A percentile compares a stretch with the other conserved stretches of the same genome.
Conservation (phyloP, 64 coral and sea anemone genomes). For the Stylophora pistillata region DNA sequence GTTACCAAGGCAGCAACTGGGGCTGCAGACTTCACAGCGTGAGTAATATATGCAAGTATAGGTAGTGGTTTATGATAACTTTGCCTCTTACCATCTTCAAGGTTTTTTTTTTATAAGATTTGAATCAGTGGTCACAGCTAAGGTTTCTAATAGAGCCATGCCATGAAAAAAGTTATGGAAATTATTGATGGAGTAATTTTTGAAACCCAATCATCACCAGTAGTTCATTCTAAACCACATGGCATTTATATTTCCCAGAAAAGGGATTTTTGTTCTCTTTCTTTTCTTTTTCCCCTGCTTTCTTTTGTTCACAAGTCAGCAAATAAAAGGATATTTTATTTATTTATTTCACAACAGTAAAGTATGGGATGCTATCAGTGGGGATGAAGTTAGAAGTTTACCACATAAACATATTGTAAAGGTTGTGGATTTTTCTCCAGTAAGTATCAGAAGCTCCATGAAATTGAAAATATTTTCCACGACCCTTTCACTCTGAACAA, state of each 20-base stretch:
- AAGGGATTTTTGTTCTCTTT: not conserved
- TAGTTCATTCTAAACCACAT: too few relatives aligned
- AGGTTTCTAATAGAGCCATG: too few relatives aligned
- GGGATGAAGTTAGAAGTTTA: conserved; percentile 79
- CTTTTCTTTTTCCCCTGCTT: not conserved
- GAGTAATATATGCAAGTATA: conserved; percentile 7
- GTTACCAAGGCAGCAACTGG: conserved; percentile 86
- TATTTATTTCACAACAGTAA: conserved; percentile 54
- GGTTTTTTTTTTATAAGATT: too few relatives aligned
- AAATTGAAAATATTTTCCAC: too few relatives aligned
- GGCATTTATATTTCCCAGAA: too few relatives aligned
- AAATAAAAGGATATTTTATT: not conserved
- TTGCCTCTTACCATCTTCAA: too few relatives aligned
- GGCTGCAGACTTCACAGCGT: conserved; percentile 96
- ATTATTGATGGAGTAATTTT: too few relatives aligned
- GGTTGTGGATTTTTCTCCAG: conserved; percentile 93
- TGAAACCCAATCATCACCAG: too few relatives aligned
- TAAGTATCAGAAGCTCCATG: conserved; percentile 40
- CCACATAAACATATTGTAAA: conserved; percentile 98
- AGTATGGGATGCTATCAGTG: conserved; percentile 87
- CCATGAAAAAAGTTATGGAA: too few relatives aligned
- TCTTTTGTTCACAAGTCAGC: not conserved
- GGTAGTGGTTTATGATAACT: too few relatives aligned
- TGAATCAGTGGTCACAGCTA: too few relatives aligned
- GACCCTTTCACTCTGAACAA: too few relatives aligned